Conservation (phyloP, 2,113 vertebrate species). For the human (Homo sapiens) region DNA sequence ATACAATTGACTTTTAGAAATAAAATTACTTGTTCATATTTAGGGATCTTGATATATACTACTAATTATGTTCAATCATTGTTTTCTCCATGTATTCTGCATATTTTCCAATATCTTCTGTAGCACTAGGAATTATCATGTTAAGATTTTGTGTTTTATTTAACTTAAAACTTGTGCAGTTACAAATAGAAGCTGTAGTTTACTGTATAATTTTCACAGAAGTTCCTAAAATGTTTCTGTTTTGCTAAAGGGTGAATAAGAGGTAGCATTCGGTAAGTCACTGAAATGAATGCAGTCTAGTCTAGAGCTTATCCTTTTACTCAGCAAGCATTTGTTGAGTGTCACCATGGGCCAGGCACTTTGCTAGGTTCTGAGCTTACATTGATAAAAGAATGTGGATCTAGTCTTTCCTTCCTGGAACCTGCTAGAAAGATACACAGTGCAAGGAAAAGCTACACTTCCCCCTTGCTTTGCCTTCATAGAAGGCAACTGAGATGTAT, state of each 20-base stretch:
- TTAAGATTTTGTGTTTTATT: background rate
- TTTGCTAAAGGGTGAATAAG: background rate
- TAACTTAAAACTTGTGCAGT: background rate
- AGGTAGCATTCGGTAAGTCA: background rate
- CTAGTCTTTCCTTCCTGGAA: background rate
- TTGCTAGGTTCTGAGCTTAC: background rate
- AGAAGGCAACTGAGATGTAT: background rate
- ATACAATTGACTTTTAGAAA: background rate
- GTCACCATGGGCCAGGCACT: background rate
- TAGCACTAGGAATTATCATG: background rate
- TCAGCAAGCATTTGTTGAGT: background rate
- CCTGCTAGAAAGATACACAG: background rate
- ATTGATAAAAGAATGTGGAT: background rate
- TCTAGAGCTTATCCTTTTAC: background rate
- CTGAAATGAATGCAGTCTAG: background rate
- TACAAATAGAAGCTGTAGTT: background rate
- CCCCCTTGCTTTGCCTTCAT: background rate
- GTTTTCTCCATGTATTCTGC: background rate
- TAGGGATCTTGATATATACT: background rate
- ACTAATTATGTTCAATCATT: background rate
- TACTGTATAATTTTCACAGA: background rate
- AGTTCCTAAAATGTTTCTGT: background rate
- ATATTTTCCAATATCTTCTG: background rate
- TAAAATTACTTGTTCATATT: background rate
- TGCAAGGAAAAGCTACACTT: background rate